Base-by-base conservation (phyloP, 2,113 vertebrate species). In the Elephantulus edwardii region DNA sequence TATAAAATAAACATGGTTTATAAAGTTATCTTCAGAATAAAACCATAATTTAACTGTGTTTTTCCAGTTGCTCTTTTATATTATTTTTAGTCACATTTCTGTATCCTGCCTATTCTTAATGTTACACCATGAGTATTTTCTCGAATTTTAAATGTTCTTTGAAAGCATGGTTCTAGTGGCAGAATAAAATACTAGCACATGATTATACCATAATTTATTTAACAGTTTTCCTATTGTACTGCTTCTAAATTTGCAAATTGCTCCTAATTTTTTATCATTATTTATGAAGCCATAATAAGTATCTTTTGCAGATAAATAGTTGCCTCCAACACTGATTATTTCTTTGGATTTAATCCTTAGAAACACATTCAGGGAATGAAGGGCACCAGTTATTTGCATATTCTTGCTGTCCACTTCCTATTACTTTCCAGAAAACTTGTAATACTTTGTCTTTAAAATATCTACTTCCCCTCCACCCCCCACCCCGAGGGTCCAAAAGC, bases 81-180 rank as follows among this genome's bases (percentile, higher is more conserved):
- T 50, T 70, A 10, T 35, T 60, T 60, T 87, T 93, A 70, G 72
- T 52, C 54, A 42, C 20, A 35, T 80, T 74, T 93, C 93, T 91
- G 90, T 83, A 75, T 83, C 6, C 1, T 90, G 26, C 30, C 68
- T 83, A 74, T 90, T 91, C 30, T 50, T 88, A 52, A 48, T 81
- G 13, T 35, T 91, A 68, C 40, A 48, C 54, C n/a, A 19, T 77
- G 40, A 75, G 62, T 91, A 16, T 84, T 94, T 87, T 80, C 48
- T 90, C 56, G 42, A 68, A 35, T 85, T 60, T 38, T 72, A 75
- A 72, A 48, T 93, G 54, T 20, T 89, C 38, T 44, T 93, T 84
- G 84, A 81, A 83, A 75, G 81, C n/a, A 50, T 19, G 13, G 14
- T 92, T 86, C 90, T 92, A 76, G 38, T 50, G 11, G 8, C 44